These are phyloP conservation scores for Sinonovacula constricta DNA, from an alignment of 1,140 invertebrate genomes.

Conservation along the genomic window DNA sequence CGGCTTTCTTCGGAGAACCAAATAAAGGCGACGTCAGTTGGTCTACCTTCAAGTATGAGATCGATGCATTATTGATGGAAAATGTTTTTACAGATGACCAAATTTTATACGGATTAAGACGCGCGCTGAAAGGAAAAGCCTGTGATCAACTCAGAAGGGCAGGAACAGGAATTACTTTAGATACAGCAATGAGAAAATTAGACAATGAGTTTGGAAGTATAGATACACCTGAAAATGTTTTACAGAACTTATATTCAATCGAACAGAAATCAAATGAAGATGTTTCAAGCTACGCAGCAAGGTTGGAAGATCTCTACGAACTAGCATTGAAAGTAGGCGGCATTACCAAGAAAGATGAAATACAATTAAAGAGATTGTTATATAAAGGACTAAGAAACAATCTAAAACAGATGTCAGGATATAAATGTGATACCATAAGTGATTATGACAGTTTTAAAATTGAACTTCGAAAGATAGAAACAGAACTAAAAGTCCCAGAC, in stretches of 20 bases:
- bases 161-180: too few relatives aligned
- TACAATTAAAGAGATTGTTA: neutral
- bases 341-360: neutral
- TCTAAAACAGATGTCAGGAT: neutral
- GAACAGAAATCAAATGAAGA: conserved; percentile 1
- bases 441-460: conserved; percentile 4
- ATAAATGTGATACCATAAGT: neutral
- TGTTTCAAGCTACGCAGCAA: neutral
- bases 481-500: neutral
- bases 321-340: neutral
- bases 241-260: neutral
- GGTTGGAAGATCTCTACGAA: neutral
- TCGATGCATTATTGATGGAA: too few relatives aligned
- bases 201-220: too few relatives aligned
- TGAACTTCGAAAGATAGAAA: neutral
- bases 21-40: too few relatives aligned
- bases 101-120: too few relatives aligned
- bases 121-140: too few relatives aligned
- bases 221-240: neutral
- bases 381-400: too few relatives aligned
- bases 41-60: too few relatives aligned
- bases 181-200: too few relatives aligned
- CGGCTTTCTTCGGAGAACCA: too few relatives aligned
- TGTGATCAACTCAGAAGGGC: too few relatives aligned
- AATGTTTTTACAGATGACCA: too few relatives aligned